Conservation (phyloP, 2,888 invertebrate species). For the Ophraella communa region DNA sequence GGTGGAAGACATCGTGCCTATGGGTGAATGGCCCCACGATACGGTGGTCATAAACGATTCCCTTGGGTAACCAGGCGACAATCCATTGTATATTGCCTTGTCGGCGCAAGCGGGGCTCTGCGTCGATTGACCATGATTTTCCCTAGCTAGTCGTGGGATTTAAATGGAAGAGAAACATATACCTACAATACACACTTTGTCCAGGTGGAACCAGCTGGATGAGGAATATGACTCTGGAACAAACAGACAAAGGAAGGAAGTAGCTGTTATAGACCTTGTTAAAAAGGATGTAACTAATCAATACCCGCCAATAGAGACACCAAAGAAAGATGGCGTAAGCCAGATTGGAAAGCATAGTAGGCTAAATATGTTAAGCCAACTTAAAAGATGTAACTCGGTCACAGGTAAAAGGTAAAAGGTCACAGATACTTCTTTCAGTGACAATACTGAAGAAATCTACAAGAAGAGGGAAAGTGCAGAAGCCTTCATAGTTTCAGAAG, state of each 20-base stretch:
- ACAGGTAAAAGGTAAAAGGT: background rate
- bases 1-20: background rate
- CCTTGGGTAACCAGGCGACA: background rate
- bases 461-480: background rate
- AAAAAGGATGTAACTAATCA: background rate
- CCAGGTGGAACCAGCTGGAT: background rate
- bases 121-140: background rate
- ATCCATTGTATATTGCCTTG: background rate
- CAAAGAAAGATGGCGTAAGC: too few species aligned
- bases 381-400: background rate
- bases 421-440: background rate
- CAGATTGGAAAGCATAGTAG: background rate
- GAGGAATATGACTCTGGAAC: background rate
- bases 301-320: background rate
- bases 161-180: background rate
- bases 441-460: background rate
- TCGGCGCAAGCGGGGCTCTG: background rate
- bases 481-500: background rate
- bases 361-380: background rate
- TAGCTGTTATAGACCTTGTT: background rate
- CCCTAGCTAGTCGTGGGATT: background rate
- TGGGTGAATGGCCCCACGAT: background rate
- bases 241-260: background rate
- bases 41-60: background rate
- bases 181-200: background rate